Evolutionary conservation across 2,797 vertebrate genomes (phyloP).

Genomic region (Avahi laniger): DNA sequence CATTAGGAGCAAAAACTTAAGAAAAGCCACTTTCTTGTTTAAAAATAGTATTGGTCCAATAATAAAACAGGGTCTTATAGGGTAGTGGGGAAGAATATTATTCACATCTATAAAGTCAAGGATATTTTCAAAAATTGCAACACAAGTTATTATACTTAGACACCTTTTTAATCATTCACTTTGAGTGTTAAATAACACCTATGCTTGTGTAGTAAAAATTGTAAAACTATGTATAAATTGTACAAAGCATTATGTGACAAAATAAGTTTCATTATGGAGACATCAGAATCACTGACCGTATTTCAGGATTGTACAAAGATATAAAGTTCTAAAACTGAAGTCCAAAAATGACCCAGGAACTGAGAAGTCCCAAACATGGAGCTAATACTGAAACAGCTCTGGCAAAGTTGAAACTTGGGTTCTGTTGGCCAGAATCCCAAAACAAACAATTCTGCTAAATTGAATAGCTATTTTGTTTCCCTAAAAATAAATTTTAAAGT

Average conservation of each 20-base stretch:
- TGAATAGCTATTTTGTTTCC: background rate
- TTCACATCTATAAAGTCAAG: background rate
- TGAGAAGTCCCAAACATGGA: background rate
- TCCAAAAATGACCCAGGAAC: background rate
- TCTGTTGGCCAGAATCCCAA: background rate
- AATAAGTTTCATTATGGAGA: background rate
- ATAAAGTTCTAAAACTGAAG: background rate
- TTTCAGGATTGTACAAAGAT: background rate
- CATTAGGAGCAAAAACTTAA: background rate
- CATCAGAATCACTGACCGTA: background rate
- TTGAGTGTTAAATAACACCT: background rate
- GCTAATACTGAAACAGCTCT: background rate
- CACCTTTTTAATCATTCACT: background rate
- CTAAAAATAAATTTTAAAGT: conserved; percentile 27
- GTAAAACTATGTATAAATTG: background rate
- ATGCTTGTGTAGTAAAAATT: background rate
- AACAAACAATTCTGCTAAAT: conserved; percentile 18
- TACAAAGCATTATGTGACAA: background rate
- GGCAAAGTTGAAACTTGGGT: background rate
- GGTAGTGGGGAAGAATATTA: background rate
- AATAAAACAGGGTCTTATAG: background rate
- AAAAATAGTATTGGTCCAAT: background rate
- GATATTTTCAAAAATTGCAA: background rate
- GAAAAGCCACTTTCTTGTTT: background rate
- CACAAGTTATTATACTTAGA: background rate